These are phyloP conservation scores for Trichosurus vulpecula DNA, from an alignment of 2,797 vertebrate species.

Conservation along the genomic window DNA sequence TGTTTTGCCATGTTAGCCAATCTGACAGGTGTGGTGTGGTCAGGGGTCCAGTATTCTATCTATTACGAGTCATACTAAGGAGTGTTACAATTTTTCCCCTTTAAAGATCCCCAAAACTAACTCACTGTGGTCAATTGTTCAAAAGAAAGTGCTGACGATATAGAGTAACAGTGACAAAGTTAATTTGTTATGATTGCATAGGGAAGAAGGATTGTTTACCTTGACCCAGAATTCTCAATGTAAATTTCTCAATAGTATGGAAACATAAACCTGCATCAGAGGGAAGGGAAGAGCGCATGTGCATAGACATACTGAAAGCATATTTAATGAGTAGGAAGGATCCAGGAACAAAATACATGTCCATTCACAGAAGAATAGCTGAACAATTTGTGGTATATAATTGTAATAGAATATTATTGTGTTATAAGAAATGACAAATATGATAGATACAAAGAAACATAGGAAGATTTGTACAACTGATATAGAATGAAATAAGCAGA, in stretches of 20 bases:
- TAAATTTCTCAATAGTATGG: background rate
- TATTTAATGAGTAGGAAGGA: background rate
- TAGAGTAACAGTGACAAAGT: background rate
- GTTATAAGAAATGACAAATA: background rate
- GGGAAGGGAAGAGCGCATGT: background rate
- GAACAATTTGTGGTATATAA: background rate
- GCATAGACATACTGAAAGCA: background rate
- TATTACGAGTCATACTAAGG: background rate
- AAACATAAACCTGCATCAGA: background rate
- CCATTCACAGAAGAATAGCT: background rate
- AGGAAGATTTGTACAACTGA: background rate
- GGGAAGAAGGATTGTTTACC: background rate
- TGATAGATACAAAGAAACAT: background rate
- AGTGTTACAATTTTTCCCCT: background rate
- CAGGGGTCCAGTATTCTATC: background rate
- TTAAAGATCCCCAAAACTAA: background rate
- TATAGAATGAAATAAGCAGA: background rate
- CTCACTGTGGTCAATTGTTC: background rate
- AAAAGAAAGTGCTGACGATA: background rate
- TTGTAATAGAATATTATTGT: background rate
- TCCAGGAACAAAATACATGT: background rate
- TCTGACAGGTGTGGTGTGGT: too few species aligned
- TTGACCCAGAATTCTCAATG: background rate
- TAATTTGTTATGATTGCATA: background rate
- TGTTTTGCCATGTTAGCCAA: too few species aligned